Evolutionary conservation across 2,888 invertebrate species (phyloP), one percentile per base, ranked within the genome.

Genomic region (Eustalomyia histrio): DNA sequence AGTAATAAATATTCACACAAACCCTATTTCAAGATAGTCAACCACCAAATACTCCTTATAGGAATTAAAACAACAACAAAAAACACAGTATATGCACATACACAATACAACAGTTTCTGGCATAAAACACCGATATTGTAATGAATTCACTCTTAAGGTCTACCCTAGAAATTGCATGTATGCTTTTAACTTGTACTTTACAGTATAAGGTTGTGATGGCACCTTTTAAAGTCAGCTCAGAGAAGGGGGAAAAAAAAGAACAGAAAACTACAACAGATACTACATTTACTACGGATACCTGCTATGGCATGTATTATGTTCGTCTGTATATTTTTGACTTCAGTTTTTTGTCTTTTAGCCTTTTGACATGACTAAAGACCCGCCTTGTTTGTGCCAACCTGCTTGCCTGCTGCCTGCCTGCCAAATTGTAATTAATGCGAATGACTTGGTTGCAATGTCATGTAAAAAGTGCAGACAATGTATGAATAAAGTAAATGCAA

Each of bases 341-440:
- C 18, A 55, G 9, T 16, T 69, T 14, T 29, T 29, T 29, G 3
- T 29, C 7, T 29, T 29, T 65, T 75, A 74, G 78, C 78, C 81
- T 81, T 29, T 75, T 78, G 81, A 81, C 81, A 81, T 75, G 81
- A 81, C 61, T 75, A 78, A 81, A 63, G 81, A 81, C 81, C 81
- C 81, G 81, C 81, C 81, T 78, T 65, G 65, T 75, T 79, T 78
- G 50, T 78, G 74, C 81, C 73, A 81, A 80, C 72, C 72, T 69
- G 74, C 69, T 52, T 69, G 50, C 33, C 52, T 52, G 57, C 57
- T 71, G 47, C 57, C 68, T 74, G 78, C 69, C 83, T 84, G 84
- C 85, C 85, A 85, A 85, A 84, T 84, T 84, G 86, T 86, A 87
- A 87, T 86, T 86, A 87, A 86, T 87, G 86, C 85, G 83, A 84